Base-by-base conservation (phyloP, 2,797 vertebrate genomes). In the Choloepus didactylus region DNA sequence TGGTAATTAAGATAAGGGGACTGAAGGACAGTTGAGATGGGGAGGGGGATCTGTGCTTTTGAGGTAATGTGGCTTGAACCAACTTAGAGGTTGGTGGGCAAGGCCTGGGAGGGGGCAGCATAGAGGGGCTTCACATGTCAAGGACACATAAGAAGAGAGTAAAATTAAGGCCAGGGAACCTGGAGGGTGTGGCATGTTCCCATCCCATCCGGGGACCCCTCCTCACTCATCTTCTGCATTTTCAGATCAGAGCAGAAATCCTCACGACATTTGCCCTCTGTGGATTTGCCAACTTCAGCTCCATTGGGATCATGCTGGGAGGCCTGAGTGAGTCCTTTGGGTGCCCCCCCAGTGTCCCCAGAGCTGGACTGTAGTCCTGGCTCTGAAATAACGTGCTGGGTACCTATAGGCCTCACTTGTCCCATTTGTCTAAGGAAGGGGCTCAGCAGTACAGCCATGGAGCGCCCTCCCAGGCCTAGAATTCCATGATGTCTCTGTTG, bases 221-320 rank as follows among this genome's bases (percentile, higher is more conserved):
- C 1, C 1, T 46, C 7, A 0, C 6, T 15, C 60, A 8, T n/a
- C 16, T 1, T 1, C 88, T 97, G 80, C 93, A 18, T 60, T n/a
- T 97, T 66, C 98, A 99, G 99, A 95, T 99, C 80, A 98, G 99
- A 97, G 99, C 99, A 0, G 99, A 99, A 98, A 98, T 96, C 89
- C 99, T 99, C 86, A 94, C 98, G 1, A 99, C 99, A 0, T 99
- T 98, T 49, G 99, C 99, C 5, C 98, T 99, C 86, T 99, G 99
- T 56, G 99, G 99, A 76, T 99, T 99, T 6, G 99, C 99, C 96
- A 99, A 99, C 98, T 97, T 99, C 96, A 99, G 99, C 97, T 99
- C 99, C 81, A 98, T 99, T 2, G 99, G 99, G n/a, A 99, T 99
- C 97, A 98, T 98, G 97, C 98, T 99, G 56, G 99, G 99, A 97